These are phyloP conservation scores for Calonectris borealis DNA, from an alignment of 2,113 vertebrate species.

Conservation along the genomic window DNA sequence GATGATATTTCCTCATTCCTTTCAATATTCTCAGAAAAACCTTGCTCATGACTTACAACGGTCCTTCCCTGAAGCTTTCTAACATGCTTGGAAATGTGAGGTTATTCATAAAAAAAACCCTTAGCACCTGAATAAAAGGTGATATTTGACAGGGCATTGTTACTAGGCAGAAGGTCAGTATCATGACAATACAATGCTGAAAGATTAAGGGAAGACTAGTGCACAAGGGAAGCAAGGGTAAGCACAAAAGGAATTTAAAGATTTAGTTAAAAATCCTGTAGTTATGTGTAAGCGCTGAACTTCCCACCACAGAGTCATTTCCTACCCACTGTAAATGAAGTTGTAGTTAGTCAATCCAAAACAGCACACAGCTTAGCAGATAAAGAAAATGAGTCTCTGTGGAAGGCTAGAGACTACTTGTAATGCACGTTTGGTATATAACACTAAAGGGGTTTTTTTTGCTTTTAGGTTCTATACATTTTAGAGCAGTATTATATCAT, in stretches of 20 bases:
- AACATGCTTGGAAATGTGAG: not conserved
- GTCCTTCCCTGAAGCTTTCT: too few relatives aligned
- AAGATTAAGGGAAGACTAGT: not conserved
- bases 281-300: not conserved
- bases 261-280: not conserved
- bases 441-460: not conserved
- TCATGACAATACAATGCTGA: not conserved
- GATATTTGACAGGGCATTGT: not conserved
- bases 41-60: not conserved
- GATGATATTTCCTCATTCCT: not conserved
- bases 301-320: not conserved
- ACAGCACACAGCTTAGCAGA: not conserved
- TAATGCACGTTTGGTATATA: not conserved
- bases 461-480: not conserved
- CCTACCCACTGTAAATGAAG: not conserved
- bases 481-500: not conserved
- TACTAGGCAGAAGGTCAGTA: not conserved
- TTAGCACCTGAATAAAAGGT: not conserved
- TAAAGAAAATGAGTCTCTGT: not conserved
- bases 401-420: not conserved
- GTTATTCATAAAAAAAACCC: not conserved
- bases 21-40: not conserved
- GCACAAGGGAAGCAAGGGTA: not conserved
- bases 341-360: not conserved
- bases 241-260: not conserved